Evolutionary conservation across 2,113 vertebrate species (phyloP), one percentile per base, ranked within the genome.

Genomic region (Apaloderma vittatum): DNA sequence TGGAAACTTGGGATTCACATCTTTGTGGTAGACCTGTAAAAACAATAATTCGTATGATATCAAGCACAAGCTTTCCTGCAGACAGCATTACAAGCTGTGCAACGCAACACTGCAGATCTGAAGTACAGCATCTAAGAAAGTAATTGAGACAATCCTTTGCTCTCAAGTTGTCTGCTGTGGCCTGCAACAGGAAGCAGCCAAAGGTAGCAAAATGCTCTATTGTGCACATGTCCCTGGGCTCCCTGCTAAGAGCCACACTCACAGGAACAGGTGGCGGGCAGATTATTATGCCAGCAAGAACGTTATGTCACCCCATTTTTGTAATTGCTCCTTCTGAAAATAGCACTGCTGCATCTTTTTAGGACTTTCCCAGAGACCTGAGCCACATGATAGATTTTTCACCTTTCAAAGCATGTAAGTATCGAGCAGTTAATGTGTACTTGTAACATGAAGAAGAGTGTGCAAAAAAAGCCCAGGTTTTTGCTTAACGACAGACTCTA

Each of bases 11-110:
- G 98, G 98, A 85, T 99, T 98, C 51, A 96, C 95, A 54, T 99
- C 98, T 98, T 98, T 99, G 96, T 98, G 98, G 96, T 99, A 99
- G 59, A 99, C 97, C 99, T 99, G 94, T 27, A 92, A 95, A 74
- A 86, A 34, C 62, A 92, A 9, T 54, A 30, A 83, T 14, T 58
- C n/a, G 13, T 57, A 26, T 2, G 0, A 13, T 20, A 72, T 5
- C 40, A 49, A 4, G 5, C 48, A 49, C 71, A 55, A 43, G 5
- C 13, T 23, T 48, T 78, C 23, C 46, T 67, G 34, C 26, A 80
- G 34, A 48, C 14, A 82, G 2, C 8, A n/a, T 19, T 15, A 77
- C n/a, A 73, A 65, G 63, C 19, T 26, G 24, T 5, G 37, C 15
- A 55, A 87, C 17, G 63, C n/a, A 36, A 16, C 3, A 62, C 2